phyloP scores from a whole-genome alignment of 1,140 invertebrate genomes.

The Holotrichia oblita region DNA sequence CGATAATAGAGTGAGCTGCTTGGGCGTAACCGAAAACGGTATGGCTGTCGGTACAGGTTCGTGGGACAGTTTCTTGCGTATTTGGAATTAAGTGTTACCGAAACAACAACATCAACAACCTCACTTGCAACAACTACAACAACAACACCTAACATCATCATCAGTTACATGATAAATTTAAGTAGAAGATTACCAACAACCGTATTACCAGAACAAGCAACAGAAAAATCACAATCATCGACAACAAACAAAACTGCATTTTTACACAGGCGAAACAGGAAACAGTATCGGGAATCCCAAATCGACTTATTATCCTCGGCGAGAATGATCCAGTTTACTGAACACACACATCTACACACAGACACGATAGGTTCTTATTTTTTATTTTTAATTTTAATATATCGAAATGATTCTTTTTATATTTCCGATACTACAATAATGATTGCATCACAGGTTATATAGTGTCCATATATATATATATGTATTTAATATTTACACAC shows the following conservation, averaged over 20 bases:
- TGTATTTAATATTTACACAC: too few relatives aligned
- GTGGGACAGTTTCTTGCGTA: slow-evolving; percentile 97
- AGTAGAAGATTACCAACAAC: neutral
- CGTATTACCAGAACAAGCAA: neutral
- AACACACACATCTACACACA: neutral
- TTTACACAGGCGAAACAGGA: neutral
- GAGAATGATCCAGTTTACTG: too few relatives aligned
- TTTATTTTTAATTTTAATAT: too few relatives aligned
- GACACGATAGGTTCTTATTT: neutral
- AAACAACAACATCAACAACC: slow-evolving; percentile 31
- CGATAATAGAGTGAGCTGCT: slow-evolving; percentile 95
- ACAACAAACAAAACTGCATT: slow-evolving; percentile 9
- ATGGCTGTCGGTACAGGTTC: slow-evolving; percentile 97
- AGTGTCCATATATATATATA: too few relatives aligned
- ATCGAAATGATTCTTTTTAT: too few relatives aligned
- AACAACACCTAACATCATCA: neutral
- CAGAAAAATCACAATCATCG: neutral
- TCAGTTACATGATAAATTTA: neutral
- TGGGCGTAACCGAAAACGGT: slow-evolving; percentile 96
- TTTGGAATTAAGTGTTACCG: slow-evolving; percentile 86
- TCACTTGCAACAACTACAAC: slow-evolving; percentile 9
- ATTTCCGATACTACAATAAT: too few relatives aligned
- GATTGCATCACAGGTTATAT: too few relatives aligned
- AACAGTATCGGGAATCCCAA: slow-evolving; percentile 18
- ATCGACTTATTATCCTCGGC: neutral